Conservation (phyloP, 2,113 vertebrate genomes). For the Xiphophorus hellerii region DNA sequence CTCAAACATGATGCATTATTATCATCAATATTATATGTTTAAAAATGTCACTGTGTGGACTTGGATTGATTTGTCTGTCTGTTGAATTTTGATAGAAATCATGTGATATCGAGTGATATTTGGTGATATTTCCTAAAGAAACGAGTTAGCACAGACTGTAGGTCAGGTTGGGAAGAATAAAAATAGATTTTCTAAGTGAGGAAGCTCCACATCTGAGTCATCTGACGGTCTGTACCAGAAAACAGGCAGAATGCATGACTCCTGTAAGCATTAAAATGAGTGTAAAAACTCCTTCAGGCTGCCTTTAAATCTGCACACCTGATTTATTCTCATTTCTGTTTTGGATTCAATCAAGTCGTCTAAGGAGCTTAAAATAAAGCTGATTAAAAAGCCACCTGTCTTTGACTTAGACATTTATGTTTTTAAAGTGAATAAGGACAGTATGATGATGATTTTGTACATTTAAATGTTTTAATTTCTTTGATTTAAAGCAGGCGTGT, state of each 20-base stretch:
- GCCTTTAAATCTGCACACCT: neutral
- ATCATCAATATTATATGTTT: too few species aligned
- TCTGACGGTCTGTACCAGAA: slow-evolving; percentile 37
- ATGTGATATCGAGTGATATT: slow-evolving; percentile 2
- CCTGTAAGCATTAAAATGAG: neutral
- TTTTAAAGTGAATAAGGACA: too few species aligned
- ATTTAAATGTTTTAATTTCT: too few species aligned
- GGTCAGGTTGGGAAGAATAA: slow-evolving; percentile 48
- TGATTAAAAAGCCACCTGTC: neutral
- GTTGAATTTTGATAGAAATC: slow-evolving; percentile 9
- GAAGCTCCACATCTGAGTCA: slow-evolving; percentile 59
- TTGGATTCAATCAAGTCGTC: neutral
- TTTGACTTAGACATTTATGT: neutral
- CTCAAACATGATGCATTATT: slow-evolving; percentile 30
- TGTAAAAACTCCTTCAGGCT: slow-evolving; percentile 7
- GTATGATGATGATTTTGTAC: too few species aligned
- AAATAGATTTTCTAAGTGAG: slow-evolving; percentile 60
- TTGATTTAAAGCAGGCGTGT: too few species aligned
- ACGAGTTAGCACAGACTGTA: slow-evolving; percentile 40
- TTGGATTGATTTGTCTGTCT: neutral
- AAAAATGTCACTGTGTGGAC: too few species aligned
- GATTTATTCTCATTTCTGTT: neutral
- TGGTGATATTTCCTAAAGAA: slow-evolving; percentile 20
- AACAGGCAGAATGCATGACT: slow-evolving; percentile 46
- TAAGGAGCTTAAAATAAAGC: neutral